Conservation (phyloP, 30 jellyfish, hydroid and myxozoan genomes). For the Pelagia noctiluca region DNA sequence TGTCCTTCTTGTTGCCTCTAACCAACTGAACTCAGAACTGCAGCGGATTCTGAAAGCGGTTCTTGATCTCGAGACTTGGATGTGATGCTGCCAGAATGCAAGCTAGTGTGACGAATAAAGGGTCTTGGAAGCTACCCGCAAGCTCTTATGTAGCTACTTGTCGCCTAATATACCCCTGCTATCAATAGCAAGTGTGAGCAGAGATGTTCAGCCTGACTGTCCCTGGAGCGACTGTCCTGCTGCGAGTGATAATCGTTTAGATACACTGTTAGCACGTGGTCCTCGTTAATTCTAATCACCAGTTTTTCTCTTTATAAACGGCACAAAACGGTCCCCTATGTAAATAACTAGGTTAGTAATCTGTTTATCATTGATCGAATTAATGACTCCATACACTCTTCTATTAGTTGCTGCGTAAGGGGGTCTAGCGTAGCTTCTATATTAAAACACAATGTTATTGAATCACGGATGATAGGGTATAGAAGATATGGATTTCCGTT, state of each 20-base stretch:
- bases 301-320: constrained; percentile 31
- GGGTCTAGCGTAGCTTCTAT: constrained; percentile 2
- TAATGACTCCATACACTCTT: constrained; percentile 59
- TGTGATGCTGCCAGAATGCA: not conserved
- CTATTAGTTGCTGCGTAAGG: not conserved
- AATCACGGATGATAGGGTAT: too few relatives aligned
- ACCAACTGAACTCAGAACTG: too few relatives aligned
- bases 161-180: constrained; percentile 62
- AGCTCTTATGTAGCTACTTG: constrained; percentile 13
- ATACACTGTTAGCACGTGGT: constrained; percentile 92
- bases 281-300: constrained; percentile 66
- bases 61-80: too few relatives aligned
- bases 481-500: too few relatives aligned
- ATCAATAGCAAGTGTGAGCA: constrained; percentile 61
- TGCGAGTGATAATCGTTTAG: constrained; percentile 80
- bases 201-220: constrained; percentile 85
- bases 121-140: not conserved
- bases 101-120: not conserved
- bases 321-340: constrained; percentile 51
- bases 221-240: constrained; percentile 83
- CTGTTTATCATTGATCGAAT: constrained; percentile 70
- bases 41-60: too few relatives aligned
- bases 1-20: too few relatives aligned
- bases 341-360: constrained; percentile 56
- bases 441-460: too few relatives aligned